A percentile compares a stretch with the other conserved stretches of the same genome.
phyloP scores from a whole-genome alignment of 2,113 vertebrate species.

The Trachemys scripta region DNA sequence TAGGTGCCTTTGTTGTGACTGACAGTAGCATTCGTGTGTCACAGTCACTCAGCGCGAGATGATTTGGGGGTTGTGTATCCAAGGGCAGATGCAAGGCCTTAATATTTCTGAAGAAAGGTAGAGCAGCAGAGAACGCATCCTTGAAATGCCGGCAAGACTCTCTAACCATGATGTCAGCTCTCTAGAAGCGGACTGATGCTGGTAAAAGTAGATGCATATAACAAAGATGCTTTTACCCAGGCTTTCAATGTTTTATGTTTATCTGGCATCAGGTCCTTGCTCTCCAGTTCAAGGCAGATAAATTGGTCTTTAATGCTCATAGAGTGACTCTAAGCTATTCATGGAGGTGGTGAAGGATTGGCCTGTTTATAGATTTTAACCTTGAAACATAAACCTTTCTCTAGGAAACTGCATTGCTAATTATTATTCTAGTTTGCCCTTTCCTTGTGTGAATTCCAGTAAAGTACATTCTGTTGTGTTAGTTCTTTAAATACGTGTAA shows the following conservation, averaged over 20 bases:
- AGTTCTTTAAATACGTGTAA: not conserved
- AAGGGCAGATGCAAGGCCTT: not conserved
- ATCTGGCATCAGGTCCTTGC: rapidly evolving
- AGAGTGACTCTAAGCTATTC: not conserved
- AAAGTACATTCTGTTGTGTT: not conserved
- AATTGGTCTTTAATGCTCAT: not conserved
- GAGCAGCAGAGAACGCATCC: not conserved
- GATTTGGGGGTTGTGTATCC: rapidly evolving
- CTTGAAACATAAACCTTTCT: not conserved
- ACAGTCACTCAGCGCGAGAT: rapidly evolving
- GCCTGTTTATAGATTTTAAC: not conserved
- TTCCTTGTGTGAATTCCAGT: not conserved
- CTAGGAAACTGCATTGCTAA: not conserved
- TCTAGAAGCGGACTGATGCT: rapidly evolving
- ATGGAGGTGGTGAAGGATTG: not conserved
- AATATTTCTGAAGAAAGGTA: not conserved
- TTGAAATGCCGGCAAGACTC: not conserved
- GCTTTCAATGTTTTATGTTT: not conserved
- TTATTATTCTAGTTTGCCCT: not conserved
- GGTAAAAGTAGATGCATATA: rapidly evolving
- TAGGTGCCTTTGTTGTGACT: not conserved
- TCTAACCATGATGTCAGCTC: rapidly evolving
- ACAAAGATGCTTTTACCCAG: rapidly evolving
- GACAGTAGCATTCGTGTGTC: not conserved
- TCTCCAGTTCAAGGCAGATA: not conserved